Evolutionary conservation across 2,888 invertebrate genomes (phyloP).

Genomic region (Gryllus longicercus): DNA sequence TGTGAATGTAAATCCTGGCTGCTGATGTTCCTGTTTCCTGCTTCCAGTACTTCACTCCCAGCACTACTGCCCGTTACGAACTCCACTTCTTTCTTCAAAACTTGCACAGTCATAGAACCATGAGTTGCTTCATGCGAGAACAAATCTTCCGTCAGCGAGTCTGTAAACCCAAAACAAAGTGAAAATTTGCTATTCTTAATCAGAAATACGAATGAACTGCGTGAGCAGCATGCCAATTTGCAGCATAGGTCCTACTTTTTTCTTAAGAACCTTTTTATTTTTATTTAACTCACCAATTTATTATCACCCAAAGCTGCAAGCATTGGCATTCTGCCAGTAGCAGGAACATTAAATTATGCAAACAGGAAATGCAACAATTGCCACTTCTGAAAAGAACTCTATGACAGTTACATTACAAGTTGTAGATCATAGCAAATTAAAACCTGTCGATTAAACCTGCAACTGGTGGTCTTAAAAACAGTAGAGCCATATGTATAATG

Average conservation of each 20-base stretch:
- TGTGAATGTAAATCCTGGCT: background rate
- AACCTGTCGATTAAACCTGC: too few relatives aligned
- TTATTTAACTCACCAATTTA: too few relatives aligned
- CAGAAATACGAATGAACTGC: background rate
- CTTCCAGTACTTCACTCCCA: background rate
- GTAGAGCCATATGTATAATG: too few relatives aligned
- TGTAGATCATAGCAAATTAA: too few relatives aligned
- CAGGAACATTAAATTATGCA: background rate
- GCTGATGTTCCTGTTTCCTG: background rate
- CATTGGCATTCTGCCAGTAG: background rate
- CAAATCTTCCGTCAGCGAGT: background rate
- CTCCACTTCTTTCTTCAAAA: background rate
- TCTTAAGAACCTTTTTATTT: too few relatives aligned
- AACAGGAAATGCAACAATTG: too few relatives aligned
- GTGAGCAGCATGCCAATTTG: background rate
- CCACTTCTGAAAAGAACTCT: too few relatives aligned
- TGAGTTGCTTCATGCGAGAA: background rate
- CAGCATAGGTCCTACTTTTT: background rate
- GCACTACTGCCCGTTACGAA: background rate
- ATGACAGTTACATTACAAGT: too few relatives aligned
- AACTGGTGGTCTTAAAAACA: too few relatives aligned
- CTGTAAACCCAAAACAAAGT: background rate
- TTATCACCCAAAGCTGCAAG: background rate
- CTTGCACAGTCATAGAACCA: background rate
- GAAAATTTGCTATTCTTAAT: background rate